Evolutionary conservation across 2,113 vertebrate species (phyloP), one percentile per base, ranked within the genome.

Genomic region (Paratilapia polleni): DNA sequence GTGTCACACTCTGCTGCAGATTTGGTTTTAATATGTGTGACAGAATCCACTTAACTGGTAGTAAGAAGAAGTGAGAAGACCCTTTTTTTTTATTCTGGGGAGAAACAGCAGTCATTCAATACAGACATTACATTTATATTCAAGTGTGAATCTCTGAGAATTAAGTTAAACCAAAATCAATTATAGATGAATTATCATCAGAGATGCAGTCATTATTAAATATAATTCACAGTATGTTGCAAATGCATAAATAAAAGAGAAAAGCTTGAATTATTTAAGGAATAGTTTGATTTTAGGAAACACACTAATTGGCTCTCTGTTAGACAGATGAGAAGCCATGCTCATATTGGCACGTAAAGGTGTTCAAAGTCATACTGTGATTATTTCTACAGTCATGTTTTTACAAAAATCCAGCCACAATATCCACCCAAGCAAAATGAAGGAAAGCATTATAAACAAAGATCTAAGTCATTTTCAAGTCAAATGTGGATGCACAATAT

Each of bases 11-110:
- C 80, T 70, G 79, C 91, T 63, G 77, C 87, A 88, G 89, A 91
- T 92, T 93, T 92, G 88, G 90, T 94, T 94, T 93, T 94, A 94
- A 94, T 91, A 88, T 81, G 83, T 92, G 88, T 94, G 93, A 95
- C 91, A 91, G 88, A 91, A 93, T 92, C 91, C 86, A 92, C 89
- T 95, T 94, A 88, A 91, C 80, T 43, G 84, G 38, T n/a, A 43
- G 76, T 68, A 38, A 63, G 63, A 89, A 49, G 62, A 63, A 62
- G 43, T 60, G 75, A 70, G 83, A 28, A 80, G 68, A 76, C 14
- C 28, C 57, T 75, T 87, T 75, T 19, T 70, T 47, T 66, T 81
- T 31, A 31, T 47, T 17, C 60, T 52, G 17, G 17, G 28, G 34
- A 78, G 77, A 61, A 61, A 84, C 58, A 83, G 75, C 80, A 74